Evolutionary conservation across 1,140 invertebrate species (phyloP), one percentile per base, ranked within the genome.

Genomic region (Euglossa dilemma): DNA sequence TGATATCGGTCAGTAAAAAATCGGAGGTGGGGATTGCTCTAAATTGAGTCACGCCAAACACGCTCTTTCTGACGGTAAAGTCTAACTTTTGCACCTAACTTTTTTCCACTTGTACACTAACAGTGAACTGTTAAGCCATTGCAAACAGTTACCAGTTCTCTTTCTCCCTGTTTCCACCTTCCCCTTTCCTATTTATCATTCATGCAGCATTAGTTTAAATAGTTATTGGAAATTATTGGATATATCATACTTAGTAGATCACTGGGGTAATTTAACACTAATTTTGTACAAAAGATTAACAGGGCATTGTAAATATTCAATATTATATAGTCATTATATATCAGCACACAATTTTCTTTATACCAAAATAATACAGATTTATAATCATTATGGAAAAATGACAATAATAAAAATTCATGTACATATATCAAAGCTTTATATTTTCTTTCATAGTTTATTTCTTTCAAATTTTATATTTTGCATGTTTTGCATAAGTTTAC

Each of bases 1-100:
- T 94, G 67, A 85, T 93, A 90, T 92, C 93, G 91, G 94, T 94
- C 73, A 93, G 92, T 92, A 92, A 85, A 85, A 83, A 89, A 83
- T 87, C 77, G 81, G 82, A 83, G 83, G 80, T 90, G 86, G 86
- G 80, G 80, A 90, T 89, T 88, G 84, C 88, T 81, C 85, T 89
- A 84, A 89, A 86, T 89, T 84, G 84, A 89, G 78, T 89, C 88
- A 88, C 80, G 87, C 87, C 87, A 89, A 89, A 88, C 84, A 88
- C 88, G 80, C 85, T 88, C 77, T 88, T 87, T 87, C 83, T 64
- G 77, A 90, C 66, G 88, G 80, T 90, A 90, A 89, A 85, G 83
- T 88, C 85, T 74, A 83, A 84, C 85, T 85, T 88, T 89, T 85
- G 86, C 88, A 89, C 86, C 82, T 89, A 89, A 85, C 76, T 87